Evolutionary conservation across 2,888 invertebrate genomes (phyloP), one percentile per base, ranked within the genome.

Genomic region (Idaea aversata): DNA sequence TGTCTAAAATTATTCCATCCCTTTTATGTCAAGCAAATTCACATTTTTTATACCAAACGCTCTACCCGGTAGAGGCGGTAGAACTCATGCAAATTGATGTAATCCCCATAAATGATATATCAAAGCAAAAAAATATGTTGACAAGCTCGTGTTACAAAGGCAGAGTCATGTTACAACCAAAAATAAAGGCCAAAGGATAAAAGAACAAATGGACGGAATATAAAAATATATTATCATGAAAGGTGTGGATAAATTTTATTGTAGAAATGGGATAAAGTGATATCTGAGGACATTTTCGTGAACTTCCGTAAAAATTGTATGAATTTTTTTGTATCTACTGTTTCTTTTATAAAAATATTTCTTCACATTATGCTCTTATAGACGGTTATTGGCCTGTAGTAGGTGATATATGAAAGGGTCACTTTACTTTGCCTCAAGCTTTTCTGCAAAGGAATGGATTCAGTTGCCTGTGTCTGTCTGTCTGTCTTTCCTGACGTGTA

Each of bases 21-120:
- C 13, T 10, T 47, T 7, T 47, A 0, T 10, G 7, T 3, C 13
- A 47, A 10, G 10, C 4, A 47, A 47, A 47, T 13, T 47, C 47
- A 47, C 47, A 47, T 47, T 47, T 47, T 25, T 47, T 47, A 47
- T 47, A 6, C 47, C 7, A 47, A 47, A 47, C 47, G 47, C 10
- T 36, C 47, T 47, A 47, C 47, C 3, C 0, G 47, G 47, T 47
- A 47, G 47, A 47, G 47, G 10, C 47, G 10, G 47, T 47, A 47
- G 47, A 25, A 47, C 47, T 13, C 47, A 47, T 47, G 47, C 47
- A 47, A 47, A 47, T 47, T 47, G 47, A 47, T 6, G 47, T 47
- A 47, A 47, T 47, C 47, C 47, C 47, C 47, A 47, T 47, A 47
- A 47, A 47, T 47, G 47, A 47, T 47, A 47, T 47, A 47, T 47